phyloP scores from a whole-genome alignment of 2,113 vertebrate genomes.

The Engystomops pustulosus region DNA sequence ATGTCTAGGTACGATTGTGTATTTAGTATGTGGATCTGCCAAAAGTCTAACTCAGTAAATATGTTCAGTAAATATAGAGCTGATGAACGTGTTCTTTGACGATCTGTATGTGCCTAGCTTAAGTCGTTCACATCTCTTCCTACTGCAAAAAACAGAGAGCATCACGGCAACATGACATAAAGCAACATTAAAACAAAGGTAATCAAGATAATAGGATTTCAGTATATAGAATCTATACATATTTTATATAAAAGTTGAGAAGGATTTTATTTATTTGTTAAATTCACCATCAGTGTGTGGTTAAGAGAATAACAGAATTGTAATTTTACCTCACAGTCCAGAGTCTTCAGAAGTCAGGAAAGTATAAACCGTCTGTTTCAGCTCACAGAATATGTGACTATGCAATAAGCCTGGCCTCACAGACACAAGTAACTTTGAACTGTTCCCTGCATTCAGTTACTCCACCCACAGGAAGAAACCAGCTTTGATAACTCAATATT shows the following conservation, averaged over 20 bases:
- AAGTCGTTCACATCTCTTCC: too few relatives aligned
- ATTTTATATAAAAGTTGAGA: neutral
- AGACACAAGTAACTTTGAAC: constrained; percentile 9
- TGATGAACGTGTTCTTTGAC: neutral
- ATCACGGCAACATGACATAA: too few relatives aligned
- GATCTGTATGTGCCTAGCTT: too few relatives aligned
- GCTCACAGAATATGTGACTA: neutral
- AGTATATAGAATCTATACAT: neutral
- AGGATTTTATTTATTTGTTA: neutral
- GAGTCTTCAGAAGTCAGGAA: neutral
- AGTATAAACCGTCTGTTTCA: too few relatives aligned
- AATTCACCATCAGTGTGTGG: neutral
- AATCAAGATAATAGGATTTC: neutral
- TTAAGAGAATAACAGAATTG: neutral
- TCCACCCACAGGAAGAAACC: neutral
- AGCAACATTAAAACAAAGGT: too few relatives aligned
- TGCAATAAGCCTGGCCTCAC: neutral
- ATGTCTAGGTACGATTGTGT: too few relatives aligned
- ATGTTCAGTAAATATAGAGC: too few relatives aligned
- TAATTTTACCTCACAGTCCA: neutral
- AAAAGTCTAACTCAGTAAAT: too few relatives aligned
- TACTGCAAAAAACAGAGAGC: too few relatives aligned
- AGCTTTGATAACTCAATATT: neutral
- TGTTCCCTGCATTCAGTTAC: neutral
- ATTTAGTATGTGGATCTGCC: too few relatives aligned